phyloP scores from a whole-genome alignment of 1,140 invertebrate species.

The Samia ricini region DNA sequence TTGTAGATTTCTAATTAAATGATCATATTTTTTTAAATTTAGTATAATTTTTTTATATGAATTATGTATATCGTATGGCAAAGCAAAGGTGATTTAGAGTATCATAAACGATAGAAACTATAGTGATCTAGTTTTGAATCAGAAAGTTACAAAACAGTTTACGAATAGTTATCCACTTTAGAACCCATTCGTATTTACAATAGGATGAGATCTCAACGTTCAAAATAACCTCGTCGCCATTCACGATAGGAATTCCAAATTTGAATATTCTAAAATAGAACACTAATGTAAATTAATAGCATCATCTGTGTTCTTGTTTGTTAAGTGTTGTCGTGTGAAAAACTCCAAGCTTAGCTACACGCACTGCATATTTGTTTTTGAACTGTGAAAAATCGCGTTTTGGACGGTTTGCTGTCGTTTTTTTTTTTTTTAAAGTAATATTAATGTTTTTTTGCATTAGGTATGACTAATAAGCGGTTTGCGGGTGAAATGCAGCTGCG shows the following conservation, averaged over 20 bases:
- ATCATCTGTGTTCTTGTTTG: constrained; percentile 6
- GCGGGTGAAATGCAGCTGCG: constrained; percentile 50
- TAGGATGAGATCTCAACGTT: not conserved
- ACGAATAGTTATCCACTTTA: not conserved
- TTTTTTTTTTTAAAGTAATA: constrained; percentile 66
- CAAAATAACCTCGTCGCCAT: not conserved
- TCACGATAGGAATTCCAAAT: constrained; percentile 2
- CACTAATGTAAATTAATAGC: constrained; percentile 46
- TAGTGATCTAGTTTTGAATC: too few species aligned
- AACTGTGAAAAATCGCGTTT: constrained; percentile 72
- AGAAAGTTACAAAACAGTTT: not conserved
- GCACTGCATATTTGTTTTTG: constrained; percentile 59
- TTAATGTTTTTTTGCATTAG: constrained; percentile 66
- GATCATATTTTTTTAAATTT: too few species aligned
- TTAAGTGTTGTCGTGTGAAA: not conserved
- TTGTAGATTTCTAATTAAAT: too few species aligned
- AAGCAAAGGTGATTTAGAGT: too few species aligned
- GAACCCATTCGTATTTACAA: not conserved
- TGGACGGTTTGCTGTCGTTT: constrained; percentile 60
- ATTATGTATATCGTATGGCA: too few species aligned
- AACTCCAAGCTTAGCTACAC: not conserved
- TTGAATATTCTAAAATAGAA: constrained; percentile 56
- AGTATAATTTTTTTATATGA: too few species aligned
- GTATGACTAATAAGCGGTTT: constrained; percentile 39
- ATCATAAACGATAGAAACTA: too few species aligned